Evolutionary conservation across 2,888 invertebrate genomes (phyloP), one percentile per base, ranked within the genome.

Genomic region (Hylaea fasciaria): DNA sequence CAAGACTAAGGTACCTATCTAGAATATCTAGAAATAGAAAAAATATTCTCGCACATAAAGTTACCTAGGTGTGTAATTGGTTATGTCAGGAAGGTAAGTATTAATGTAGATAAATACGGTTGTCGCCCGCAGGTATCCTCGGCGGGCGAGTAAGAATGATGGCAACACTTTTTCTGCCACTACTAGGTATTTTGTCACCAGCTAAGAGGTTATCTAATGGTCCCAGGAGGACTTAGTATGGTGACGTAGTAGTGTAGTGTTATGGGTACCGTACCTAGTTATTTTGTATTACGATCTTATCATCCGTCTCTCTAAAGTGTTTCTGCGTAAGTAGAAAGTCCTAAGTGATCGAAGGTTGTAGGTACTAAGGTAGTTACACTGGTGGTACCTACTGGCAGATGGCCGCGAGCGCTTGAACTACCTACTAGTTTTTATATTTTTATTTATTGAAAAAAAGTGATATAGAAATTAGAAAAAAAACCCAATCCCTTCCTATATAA

Each of bases 111-210:
- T 59, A 59, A 56, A 59, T 56, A 49, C 35, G 48, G 28, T n/a
- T 59, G 63, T 64, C 63, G 49, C 63, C 55, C 56, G 48, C 64
- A 64, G 59, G 56, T 55, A 55, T 56, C 32, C 64, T 51, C 54
- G 51, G 16, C 41, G 22, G 35, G 37, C 40, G 50, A 53, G 57
- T 29, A 57, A 62, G 64, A 64, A 64, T 48, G 56, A 66, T 62
- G 7, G 56, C 64, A 48, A 59, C 56, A 64, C 58, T 66, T 66
- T 66, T 62, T 66, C 64, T 48, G 54, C 64, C 64, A 57, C 62
- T 67, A 67, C 60, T 62, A 64, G 62, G 59, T 67, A 67, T 64
- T 66, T 64, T 64, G 66, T 67, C 66, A 62, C 55, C 55, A 44
- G 55, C 57, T 62, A 51, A 59, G 56, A 57, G 66, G 64, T 44